Conservation (phyloP, 2,888 invertebrate genomes). For the Iselma pallidipennis region DNA sequence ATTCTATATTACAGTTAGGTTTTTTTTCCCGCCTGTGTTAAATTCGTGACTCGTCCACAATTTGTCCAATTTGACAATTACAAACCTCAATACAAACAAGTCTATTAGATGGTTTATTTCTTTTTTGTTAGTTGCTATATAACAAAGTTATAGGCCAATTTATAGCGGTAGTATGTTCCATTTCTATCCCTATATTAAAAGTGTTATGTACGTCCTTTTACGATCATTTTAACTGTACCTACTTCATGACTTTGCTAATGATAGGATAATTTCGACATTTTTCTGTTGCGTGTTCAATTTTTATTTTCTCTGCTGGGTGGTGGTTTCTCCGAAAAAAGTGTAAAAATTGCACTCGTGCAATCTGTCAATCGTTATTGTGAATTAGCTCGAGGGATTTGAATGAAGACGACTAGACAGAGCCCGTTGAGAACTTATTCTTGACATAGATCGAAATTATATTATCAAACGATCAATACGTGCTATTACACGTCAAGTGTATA, state of each 20-base stretch:
- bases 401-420: background rate
- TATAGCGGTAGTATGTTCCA: background rate
- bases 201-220: background rate
- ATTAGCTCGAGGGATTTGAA: background rate
- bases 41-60: background rate
- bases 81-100: background rate
- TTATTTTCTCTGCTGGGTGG: too few relatives aligned
- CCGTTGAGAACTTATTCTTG: slow-evolving; percentile 11
- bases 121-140: background rate
- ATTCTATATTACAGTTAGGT: too few relatives aligned
- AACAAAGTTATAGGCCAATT: background rate
- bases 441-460: slow-evolving; percentile 11
- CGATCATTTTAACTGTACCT: too few relatives aligned
- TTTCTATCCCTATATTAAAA: background rate
- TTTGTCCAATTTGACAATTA: background rate
- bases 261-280: too few relatives aligned
- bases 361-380: background rate
- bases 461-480: slow-evolving; percentile 16
- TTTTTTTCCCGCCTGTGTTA: too few relatives aligned
- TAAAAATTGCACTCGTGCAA: background rate
- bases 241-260: too few relatives aligned
- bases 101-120: background rate
- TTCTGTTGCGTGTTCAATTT: too few relatives aligned
- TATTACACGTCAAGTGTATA: too few relatives aligned
- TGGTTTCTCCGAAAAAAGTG: too few relatives aligned